phyloP scores from a whole-genome alignment of 2,113 vertebrate species.

The Syngnathus scovelli region DNA sequence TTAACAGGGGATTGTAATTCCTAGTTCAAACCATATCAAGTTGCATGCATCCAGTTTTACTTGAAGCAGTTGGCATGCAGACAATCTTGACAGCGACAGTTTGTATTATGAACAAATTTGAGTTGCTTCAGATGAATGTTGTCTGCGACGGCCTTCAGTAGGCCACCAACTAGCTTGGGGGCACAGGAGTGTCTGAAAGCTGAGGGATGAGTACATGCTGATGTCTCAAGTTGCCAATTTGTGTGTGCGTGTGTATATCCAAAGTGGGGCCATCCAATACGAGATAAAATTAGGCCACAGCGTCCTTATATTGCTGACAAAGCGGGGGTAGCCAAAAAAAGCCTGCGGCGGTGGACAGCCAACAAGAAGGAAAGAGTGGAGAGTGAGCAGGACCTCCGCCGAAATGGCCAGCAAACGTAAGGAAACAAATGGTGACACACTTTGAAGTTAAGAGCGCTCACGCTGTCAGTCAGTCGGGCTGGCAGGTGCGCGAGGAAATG shows the following conservation, averaged over 20 bases:
- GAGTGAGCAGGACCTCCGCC: slow-evolving; percentile 44
- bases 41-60: neutral
- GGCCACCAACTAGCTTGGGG: slow-evolving; percentile 28
- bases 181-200: slow-evolving; percentile 34
- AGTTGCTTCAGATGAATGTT: slow-evolving; percentile 6
- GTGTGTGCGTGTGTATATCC: slow-evolving; percentile 45
- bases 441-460: slow-evolving; percentile 20
- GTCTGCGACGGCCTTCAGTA: slow-evolving; percentile 12
- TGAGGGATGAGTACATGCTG: slow-evolving; percentile 55
- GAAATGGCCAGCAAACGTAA: slow-evolving; percentile 75
- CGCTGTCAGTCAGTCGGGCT: slow-evolving; percentile 10
- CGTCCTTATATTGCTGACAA: slow-evolving; percentile 70
- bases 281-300: slow-evolving; percentile 75
- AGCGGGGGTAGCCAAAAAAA: slow-evolving; percentile 72
- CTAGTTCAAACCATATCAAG: too few species aligned
- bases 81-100: neutral
- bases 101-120: neutral
- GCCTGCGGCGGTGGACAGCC: slow-evolving; percentile 43
- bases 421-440: slow-evolving; percentile 37
- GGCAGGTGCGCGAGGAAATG: slow-evolving; percentile 22
- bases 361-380: slow-evolving; percentile 46
- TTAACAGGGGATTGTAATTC: too few species aligned
- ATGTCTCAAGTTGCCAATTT: slow-evolving; percentile 61
- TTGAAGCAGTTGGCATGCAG: neutral
- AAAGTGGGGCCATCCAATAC: slow-evolving; percentile 67